Base-by-base conservation (phyloP, 2,888 invertebrate species). In the Exocentrus adspersus region DNA sequence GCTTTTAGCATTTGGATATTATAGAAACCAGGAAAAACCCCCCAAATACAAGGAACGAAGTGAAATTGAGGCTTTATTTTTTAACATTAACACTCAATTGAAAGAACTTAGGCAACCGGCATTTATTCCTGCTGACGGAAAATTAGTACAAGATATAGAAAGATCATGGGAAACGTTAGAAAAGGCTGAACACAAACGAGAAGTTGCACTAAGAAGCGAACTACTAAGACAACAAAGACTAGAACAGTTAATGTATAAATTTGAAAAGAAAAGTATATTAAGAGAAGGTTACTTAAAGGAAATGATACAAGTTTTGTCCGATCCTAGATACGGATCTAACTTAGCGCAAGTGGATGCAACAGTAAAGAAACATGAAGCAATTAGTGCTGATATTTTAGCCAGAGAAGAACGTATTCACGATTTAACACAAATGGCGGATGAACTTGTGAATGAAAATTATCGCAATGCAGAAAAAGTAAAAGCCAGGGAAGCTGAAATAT, bases 361-460 rank as follows among this genome's bases (percentile, higher is more conserved):
- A 0, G 90, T 98, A 41, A 98, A 98, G 85, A 98, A 98, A 79
- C 98, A 98, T 80, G 98, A 98, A 83, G 98, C 98, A 12, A 97
- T 98, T 68, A 94, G 95, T 65, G 97, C 98, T 0, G 98, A 98
- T 80, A 98, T 98, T 60, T 85, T 97, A 57, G 95, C 98, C 10
- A 86, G 92, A 60, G 94, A 95, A 77, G 97, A 98, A 80, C 89
- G 98, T 7, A 97, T 98, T 80, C 92, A 94, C 74, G 95, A 97
- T 82, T 86, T 99, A 46, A 93, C 93, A 0, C 92, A 92, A 57
- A 96, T 99, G 95, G 94, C 95, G 1, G 90, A 92, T 52, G 97
- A 98, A 79, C 85, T 99, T 57, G 92, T 94, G 20, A 87, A 89
- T 30, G 98, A 98, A 84, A 92, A 93, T 72, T 99, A 97, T 84